A percentile compares a stretch with the other conserved stretches of the same genome.
Evolutionary conservation across 92 coral and sea anemone species (phyloP).

Genomic region (Isaurus tuberculatus): DNA sequence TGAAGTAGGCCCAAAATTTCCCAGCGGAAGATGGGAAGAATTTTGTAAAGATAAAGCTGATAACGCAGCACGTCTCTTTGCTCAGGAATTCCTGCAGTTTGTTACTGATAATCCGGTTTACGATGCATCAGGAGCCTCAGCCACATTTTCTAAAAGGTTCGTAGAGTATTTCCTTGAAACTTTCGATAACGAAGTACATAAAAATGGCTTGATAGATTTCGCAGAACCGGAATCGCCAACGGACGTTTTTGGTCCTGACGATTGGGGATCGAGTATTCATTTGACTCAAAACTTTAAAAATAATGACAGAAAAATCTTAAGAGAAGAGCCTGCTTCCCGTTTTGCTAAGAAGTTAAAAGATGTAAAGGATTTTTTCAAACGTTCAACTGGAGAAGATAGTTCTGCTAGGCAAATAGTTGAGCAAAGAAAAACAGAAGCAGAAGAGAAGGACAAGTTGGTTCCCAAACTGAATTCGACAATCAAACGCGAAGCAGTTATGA

Average conservation of each 20-base stretch:
- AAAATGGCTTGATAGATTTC: conserved; percentile 81
- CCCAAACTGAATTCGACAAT: conserved; percentile 59
- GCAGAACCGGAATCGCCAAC: conserved; percentile 98
- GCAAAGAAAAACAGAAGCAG: conserved; percentile 46
- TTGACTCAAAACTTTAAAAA: conserved; percentile 80
- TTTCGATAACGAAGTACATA: conserved; percentile 90
- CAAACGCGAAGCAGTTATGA: conserved; percentile 87
- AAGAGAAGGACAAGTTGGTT: conserved; percentile 45
- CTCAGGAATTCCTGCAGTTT: conserved; percentile 94
- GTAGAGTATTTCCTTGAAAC: conserved; percentile 88
- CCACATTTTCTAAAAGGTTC: conserved; percentile 92
- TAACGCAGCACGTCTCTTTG: conserved; percentile 86
- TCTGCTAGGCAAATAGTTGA: conserved; percentile 47
- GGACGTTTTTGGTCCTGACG: conserved; percentile 87
- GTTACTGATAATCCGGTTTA: conserved; percentile 94
- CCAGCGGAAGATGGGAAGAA: conserved; percentile 96
- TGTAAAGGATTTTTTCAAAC: conserved; percentile 90
- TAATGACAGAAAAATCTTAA: conserved; percentile 62
- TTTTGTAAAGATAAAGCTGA: conserved; percentile 94
- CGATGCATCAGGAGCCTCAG: conserved; percentile 92
- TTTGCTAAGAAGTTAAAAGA: conserved; percentile 71
- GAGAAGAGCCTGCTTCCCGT: conserved; percentile 66
- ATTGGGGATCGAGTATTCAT: conserved; percentile 90
- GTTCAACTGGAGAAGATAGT: conserved; percentile 74
- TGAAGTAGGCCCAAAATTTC: conserved; percentile 83